These are phyloP conservation scores for Esperia sulphurella DNA, from an alignment of 2,888 invertebrate genomes.

Conservation along the genomic window DNA sequence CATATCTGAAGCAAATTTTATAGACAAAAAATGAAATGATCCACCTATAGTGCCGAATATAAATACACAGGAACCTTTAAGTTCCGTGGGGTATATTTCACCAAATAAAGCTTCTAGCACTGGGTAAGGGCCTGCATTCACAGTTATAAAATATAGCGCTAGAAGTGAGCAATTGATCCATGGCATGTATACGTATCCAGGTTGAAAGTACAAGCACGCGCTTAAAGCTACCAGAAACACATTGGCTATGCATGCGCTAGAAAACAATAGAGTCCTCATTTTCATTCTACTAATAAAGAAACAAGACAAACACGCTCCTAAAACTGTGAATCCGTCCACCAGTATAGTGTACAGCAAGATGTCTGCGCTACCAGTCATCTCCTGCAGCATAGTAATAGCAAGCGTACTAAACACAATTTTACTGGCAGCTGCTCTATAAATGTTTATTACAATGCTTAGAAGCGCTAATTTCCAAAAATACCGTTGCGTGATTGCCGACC, in stretches of 20 bases:
- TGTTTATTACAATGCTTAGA: conserved; percentile 12
- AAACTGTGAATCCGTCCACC: conserved; percentile 14
- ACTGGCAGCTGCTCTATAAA: conserved; percentile 17
- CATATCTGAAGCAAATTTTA: conserved; percentile 20
- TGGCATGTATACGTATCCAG: conserved; percentile 4
- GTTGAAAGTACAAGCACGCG: conserved; percentile 14
- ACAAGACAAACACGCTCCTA: conserved; percentile 19
- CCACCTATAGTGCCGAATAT: conserved; percentile 18
- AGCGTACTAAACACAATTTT: conserved; percentile 18
- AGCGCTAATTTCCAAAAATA: conserved; percentile 19
- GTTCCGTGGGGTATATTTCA: conserved; percentile 29
- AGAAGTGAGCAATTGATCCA: conserved; percentile 19
- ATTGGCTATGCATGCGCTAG: conserved; percentile 16
- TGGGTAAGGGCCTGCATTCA: conserved; percentile 26
- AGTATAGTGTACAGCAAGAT: conserved; percentile 19
- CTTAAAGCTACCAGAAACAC: conserved; percentile 15
- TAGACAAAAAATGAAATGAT: conserved; percentile 20
- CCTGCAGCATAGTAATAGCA: conserved; percentile 19
- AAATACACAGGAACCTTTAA: conserved; percentile 21
- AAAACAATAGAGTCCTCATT: conserved; percentile 17
- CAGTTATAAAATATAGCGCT: conserved; percentile 21
- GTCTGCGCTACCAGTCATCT: conserved; percentile 19
- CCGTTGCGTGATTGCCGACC: conserved; percentile 10
- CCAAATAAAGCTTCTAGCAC: conserved; percentile 24
- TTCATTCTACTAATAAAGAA: conserved; percentile 17